Percentiles rank a stretch among this genome's conserved stretches.
phyloP scores from a whole-genome alignment of 2,113 vertebrate species.

The Cavia porcellus region DNA sequence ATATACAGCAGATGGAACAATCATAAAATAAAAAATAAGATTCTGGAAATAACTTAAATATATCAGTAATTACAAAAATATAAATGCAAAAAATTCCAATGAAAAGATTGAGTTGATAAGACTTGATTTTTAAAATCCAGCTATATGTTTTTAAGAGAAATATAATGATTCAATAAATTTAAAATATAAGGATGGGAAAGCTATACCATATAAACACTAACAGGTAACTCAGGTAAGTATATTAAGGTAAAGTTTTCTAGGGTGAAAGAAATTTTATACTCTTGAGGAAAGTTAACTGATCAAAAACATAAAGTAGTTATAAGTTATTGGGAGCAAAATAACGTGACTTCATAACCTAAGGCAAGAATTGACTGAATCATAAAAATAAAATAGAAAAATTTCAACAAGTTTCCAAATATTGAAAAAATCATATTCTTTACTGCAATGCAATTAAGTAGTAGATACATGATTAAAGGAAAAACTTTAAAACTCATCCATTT shows the following conservation, averaged over 20 bases:
- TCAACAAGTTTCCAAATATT: not conserved
- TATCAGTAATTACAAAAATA: constrained; percentile 7
- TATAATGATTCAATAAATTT: not conserved
- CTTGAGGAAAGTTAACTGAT: not conserved
- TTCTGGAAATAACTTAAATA: not conserved
- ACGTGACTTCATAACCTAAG: not conserved
- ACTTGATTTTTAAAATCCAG: not conserved
- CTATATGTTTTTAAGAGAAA: not conserved
- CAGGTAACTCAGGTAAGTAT: not conserved
- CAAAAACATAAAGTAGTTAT: not conserved
- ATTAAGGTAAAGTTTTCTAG: not conserved
- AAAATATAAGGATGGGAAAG: not conserved
- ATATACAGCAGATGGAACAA: not conserved
- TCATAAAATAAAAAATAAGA: not conserved
- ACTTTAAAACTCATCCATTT: not conserved
- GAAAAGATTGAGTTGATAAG: not conserved
- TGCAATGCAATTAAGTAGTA: not conserved
- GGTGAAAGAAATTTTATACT: not conserved
- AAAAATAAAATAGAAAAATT: constrained; percentile 12
- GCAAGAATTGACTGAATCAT: constrained; percentile 19
- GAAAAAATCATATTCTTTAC: not conserved
- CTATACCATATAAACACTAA: not conserved
- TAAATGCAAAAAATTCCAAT: not conserved
- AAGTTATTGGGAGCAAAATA: not conserved
- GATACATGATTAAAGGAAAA: not conserved